These are phyloP conservation scores for Ornithoptera alexandrae DNA, from an alignment of 2,888 invertebrate species.

Conservation along the genomic window DNA sequence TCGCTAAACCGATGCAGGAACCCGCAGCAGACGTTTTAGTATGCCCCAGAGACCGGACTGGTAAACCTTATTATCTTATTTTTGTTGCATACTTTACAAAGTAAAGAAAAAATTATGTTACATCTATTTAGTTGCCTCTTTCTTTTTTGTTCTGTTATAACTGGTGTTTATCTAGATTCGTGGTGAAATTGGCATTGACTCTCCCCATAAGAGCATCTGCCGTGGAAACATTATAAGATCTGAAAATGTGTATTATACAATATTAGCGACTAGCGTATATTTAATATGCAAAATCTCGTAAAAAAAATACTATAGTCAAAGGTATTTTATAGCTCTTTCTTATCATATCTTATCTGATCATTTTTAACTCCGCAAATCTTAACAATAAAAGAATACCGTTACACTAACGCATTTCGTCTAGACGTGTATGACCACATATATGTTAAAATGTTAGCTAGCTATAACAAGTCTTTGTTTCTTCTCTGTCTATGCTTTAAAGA, in stretches of 20 bases:
- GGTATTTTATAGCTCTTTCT: background rate
- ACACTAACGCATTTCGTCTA: conserved; percentile 3
- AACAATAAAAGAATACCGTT: background rate
- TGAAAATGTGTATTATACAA: background rate
- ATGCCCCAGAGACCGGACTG: background rate
- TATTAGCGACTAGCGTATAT: background rate
- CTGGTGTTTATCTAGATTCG: too few relatives aligned
- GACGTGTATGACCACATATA: conserved; percentile 1
- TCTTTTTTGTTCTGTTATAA: background rate
- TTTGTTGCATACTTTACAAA: background rate
- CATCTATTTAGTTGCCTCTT: background rate
- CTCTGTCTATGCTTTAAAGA: too few relatives aligned
- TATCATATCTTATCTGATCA: too few relatives aligned
- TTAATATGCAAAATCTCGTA: background rate
- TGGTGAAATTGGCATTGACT: too few relatives aligned
- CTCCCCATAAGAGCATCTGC: too few relatives aligned
- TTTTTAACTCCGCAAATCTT: background rate
- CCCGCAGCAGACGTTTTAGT: background rate
- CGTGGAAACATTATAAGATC: too few relatives aligned
- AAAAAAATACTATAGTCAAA: background rate
- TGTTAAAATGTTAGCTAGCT: background rate
- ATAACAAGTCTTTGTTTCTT: background rate
- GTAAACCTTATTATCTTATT: background rate
- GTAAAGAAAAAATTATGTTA: background rate
- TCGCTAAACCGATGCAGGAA: background rate